These are phyloP conservation scores for Hylyphantes graminicola DNA, from an alignment of 1,140 invertebrate species.

Conservation along the genomic window DNA sequence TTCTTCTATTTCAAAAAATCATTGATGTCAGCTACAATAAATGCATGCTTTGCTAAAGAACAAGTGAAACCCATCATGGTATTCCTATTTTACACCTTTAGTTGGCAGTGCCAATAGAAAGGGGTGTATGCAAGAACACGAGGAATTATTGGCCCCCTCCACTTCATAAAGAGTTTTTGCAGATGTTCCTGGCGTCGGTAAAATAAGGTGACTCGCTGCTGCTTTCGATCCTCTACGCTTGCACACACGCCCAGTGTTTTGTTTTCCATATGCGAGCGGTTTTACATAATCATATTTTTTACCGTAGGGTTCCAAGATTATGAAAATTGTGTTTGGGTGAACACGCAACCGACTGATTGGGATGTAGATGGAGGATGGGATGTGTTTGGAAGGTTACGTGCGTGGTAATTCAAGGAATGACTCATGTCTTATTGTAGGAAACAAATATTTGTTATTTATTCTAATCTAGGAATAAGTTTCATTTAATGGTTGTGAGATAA, in stretches of 20 bases:
- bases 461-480: too few relatives aligned
- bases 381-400: neutral
- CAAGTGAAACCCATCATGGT: too few relatives aligned
- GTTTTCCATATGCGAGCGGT: slow-evolving; percentile 8
- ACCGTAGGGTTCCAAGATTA: slow-evolving; percentile 15
- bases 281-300: slow-evolving; percentile 57
- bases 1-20: too few relatives aligned
- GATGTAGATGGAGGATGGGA: slow-evolving; percentile 4
- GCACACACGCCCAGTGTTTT: neutral
- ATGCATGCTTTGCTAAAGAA: too few relatives aligned
- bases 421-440: too few relatives aligned
- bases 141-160: slow-evolving; percentile 20
- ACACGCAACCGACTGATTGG: neutral
- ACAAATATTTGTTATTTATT: too few relatives aligned
- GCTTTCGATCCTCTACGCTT: neutral
- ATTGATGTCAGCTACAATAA: too few relatives aligned
- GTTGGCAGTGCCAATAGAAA: neutral
- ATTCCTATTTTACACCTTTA: too few relatives aligned
- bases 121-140: slow-evolving; percentile 6
- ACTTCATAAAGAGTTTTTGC: slow-evolving; percentile 42
- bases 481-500: too few relatives aligned
- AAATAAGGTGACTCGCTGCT: slow-evolving; percentile 43
- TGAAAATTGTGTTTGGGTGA: slow-evolving; percentile 3
- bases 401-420: too few relatives aligned
- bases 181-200: slow-evolving; percentile 49